Conservation (phyloP, 2,888 invertebrate genomes). For the Agrochola lychnidis region DNA sequence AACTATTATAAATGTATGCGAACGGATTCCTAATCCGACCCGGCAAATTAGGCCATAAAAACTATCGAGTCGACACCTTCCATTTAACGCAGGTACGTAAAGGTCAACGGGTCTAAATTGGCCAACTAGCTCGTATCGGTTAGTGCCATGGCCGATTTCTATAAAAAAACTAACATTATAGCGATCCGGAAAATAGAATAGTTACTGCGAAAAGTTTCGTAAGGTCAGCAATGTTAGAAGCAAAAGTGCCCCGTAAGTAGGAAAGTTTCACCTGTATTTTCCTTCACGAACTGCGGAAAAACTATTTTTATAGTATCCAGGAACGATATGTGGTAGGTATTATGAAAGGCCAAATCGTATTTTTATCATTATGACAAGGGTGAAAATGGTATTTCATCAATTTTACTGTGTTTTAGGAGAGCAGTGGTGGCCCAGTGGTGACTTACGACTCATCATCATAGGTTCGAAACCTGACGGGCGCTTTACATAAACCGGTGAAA, state of each 20-base stretch:
- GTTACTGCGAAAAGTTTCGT: constrained; percentile 4
- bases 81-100: constrained; percentile 27
- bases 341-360: neutral
- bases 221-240: constrained; percentile 16
- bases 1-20: constrained; percentile 22
- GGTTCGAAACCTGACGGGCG: no score
- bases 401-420: no score
- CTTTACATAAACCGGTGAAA: no score
- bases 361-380: no score
- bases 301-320: neutral
- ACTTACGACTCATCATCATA: no score
- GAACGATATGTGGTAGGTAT: constrained; percentile 1
- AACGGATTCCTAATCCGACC: constrained; percentile 24
- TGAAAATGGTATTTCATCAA: no score
- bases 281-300: neutral
- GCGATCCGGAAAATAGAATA: constrained; percentile 22
- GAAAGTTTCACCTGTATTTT: neutral
- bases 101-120: constrained; percentile 4
- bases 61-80: constrained; percentile 40
- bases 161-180: constrained; percentile 31
- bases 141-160: constrained; percentile 34
- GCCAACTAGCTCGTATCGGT: constrained; percentile 27
- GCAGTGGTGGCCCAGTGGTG: no score
- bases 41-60: constrained; percentile 44
- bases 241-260: neutral